Conservation (phyloP, 2,113 vertebrate genomes). For the Esox niger region DNA sequence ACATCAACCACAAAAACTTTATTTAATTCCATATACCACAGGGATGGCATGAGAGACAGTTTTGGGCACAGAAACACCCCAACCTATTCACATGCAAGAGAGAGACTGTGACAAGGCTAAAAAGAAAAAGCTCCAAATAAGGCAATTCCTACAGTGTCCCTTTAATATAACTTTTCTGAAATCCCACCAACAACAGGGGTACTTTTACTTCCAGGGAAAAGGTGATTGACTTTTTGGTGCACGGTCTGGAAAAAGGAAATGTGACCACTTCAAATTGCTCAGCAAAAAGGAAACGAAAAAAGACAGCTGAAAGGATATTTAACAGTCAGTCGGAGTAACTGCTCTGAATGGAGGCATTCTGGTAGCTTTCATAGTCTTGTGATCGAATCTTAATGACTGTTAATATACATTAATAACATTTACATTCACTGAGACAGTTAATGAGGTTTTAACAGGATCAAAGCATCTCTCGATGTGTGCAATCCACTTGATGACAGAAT, state of each 20-base stretch:
- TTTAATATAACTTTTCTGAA: background rate
- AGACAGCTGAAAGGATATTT: constrained; percentile 5
- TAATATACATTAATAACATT: background rate
- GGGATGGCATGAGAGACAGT: no score
- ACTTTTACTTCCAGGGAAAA: constrained; percentile 9
- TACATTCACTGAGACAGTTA: background rate
- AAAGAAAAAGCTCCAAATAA: no score
- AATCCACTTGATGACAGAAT: no score
- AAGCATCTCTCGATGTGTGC: background rate
- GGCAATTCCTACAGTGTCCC: no score
- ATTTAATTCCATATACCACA: no score
- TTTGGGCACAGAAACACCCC: no score
- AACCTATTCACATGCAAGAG: no score
- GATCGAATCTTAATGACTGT: background rate
- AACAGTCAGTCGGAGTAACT: background rate
- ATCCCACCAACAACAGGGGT: background rate
- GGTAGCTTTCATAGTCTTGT: background rate
- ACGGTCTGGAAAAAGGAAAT: constrained; percentile 34
- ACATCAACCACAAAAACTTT: no score
- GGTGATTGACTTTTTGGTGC: background rate
- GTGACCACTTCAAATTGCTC: constrained; percentile 33
- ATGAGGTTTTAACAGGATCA: background rate
- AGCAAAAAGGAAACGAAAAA: constrained; percentile 28
- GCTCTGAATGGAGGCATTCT: background rate
- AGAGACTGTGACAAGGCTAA: no score